A percentile compares a stretch with the other conserved stretches of the same genome.
phyloP scores from a whole-genome alignment of 2,888 invertebrate species.

The Mesochorus sp. region DNA sequence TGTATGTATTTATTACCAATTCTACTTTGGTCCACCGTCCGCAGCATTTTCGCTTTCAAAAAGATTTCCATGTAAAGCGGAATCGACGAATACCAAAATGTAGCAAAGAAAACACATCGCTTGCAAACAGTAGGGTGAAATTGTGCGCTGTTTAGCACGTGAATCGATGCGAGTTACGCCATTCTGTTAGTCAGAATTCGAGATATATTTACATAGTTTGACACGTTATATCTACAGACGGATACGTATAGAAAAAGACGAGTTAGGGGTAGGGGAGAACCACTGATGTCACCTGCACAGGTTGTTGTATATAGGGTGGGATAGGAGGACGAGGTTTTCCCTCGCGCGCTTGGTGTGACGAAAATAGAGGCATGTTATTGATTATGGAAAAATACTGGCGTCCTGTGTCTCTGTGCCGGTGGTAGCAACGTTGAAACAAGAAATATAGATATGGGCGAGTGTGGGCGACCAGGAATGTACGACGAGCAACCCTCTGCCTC shows the following conservation, averaged over 20 bases:
- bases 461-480: constrained; percentile 45
- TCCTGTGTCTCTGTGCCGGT: constrained; percentile 58
- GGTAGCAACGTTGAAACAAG: constrained; percentile 21
- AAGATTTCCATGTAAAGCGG: constrained; percentile 37
- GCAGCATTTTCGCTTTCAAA: not conserved
- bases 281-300: constrained; percentile 79
- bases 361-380: constrained; percentile 80
- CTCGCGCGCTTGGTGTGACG: constrained; percentile 77
- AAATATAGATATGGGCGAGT: constrained; percentile 13
- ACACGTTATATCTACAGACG: constrained; percentile 5
- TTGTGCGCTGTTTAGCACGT: not conserved
- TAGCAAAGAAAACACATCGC: constrained; percentile 1
- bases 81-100: constrained; percentile 23
- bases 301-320: constrained; percentile 68
- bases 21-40: not conserved
- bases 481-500: constrained; percentile 48
- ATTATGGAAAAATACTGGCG: constrained; percentile 80
- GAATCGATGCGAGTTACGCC: not conserved
- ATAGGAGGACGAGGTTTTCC: constrained; percentile 68
- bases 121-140: not conserved
- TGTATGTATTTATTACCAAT: constrained; percentile 15
- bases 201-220: not conserved
- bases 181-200: not conserved
- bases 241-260: not conserved
- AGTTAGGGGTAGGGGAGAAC: constrained; percentile 63